A percentile compares a stretch with the other conserved stretches of the same genome.
Evolutionary conservation across 2,113 vertebrate species (phyloP).

Genomic region (Phylloscopus trochiloides): DNA sequence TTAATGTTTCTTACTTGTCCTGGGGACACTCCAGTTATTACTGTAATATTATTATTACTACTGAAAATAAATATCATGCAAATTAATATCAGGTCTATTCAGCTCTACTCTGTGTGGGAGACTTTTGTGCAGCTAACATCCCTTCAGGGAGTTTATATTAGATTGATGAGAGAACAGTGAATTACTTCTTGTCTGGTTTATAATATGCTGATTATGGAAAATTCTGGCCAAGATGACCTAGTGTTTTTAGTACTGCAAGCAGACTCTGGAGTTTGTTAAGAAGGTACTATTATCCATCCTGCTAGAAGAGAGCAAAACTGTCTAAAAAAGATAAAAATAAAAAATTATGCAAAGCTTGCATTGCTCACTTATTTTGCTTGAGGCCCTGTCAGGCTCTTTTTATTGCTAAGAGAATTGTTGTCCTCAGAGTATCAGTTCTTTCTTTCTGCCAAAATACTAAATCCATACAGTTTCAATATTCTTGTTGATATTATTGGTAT

Average conservation of each 20-base stretch:
- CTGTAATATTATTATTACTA: conserved; percentile 33
- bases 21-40: conserved; percentile 28
- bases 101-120: not conserved
- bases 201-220: conserved; percentile 52
- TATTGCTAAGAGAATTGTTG: not conserved
- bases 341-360: not conserved
- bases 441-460: not conserved
- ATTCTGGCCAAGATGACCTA: not conserved
- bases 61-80: conserved; percentile 42
- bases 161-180: conserved; percentile 36
- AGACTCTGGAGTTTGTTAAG: not conserved
- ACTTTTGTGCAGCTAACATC: conserved; percentile 2
- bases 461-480: not conserved
- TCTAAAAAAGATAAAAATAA: not conserved
- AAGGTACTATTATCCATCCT: not conserved
- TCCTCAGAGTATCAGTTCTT: not conserved
- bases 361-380: not conserved
- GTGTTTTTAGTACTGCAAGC: not conserved
- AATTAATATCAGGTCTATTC: conserved; percentile 36
- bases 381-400: not conserved
- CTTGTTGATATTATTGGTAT: not conserved
- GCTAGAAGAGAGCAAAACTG: not conserved
- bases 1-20: conserved; percentile 3
- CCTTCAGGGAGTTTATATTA: conserved; percentile 33
- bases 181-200: conserved; percentile 49